A percentile compares a stretch with the other conserved stretches of the same genome.
These are phyloP conservation scores for Cyrtonyx montezumae DNA, from an alignment of 2,113 vertebrate genomes.

Conservation along the genomic window DNA sequence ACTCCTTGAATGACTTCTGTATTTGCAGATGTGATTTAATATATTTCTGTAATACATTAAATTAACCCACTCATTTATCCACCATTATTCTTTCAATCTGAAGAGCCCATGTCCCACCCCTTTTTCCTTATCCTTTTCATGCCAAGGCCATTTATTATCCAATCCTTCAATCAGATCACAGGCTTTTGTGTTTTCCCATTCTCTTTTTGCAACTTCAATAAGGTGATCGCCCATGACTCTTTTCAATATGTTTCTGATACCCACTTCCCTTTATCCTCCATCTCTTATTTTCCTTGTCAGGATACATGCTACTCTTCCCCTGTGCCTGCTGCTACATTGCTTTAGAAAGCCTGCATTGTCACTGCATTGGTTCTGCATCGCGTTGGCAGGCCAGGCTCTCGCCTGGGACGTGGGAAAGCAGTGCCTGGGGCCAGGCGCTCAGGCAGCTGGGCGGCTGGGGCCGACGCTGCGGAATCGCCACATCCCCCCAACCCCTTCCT, in stretches of 20 bases:
- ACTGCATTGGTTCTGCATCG: neutral
- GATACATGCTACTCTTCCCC: neutral
- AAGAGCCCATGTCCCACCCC: neutral
- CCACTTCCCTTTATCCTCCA: rapidly evolving
- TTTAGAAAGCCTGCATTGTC: neutral
- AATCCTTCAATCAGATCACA: neutral
- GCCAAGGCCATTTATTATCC: neutral
- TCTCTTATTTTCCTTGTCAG: neutral
- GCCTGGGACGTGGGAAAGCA: neutral
- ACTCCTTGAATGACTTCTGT: neutral
- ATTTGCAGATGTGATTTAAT: neutral
- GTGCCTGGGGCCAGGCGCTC: neutral
- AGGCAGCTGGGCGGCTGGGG: rapidly evolving
- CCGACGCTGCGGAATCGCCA: neutral
- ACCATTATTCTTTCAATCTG: neutral
- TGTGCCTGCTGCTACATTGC: neutral
- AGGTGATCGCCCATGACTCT: neutral
- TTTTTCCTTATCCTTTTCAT: neutral
- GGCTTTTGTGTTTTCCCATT: neutral
- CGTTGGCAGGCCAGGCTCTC: neutral
- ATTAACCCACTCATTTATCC: neutral
- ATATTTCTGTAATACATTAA: neutral
- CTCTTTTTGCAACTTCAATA: neutral
- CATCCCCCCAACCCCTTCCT: neutral
- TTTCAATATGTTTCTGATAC: neutral